phyloP scores from a whole-genome alignment of 2,113 vertebrate genomes.

The Mustela nigripes region DNA sequence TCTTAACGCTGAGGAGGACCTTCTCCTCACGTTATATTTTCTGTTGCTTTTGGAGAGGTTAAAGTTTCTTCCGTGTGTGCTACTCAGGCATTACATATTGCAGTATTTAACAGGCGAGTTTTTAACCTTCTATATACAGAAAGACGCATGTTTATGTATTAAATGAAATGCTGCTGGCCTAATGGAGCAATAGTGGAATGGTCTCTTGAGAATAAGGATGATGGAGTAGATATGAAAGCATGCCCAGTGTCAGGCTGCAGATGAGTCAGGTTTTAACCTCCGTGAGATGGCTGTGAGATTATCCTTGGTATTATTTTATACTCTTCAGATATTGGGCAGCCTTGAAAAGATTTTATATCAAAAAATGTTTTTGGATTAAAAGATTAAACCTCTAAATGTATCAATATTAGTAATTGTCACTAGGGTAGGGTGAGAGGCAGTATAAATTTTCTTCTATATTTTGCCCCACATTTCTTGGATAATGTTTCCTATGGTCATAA shows the following conservation, averaged over 20 bases:
- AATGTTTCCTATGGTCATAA: neutral
- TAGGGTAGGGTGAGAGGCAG: neutral
- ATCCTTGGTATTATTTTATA: slow-evolving; percentile 7
- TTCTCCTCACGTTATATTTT: slow-evolving; percentile 50
- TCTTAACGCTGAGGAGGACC: slow-evolving; percentile 29
- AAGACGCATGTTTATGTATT: slow-evolving; percentile 43
- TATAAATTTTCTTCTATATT: slow-evolving; percentile 11
- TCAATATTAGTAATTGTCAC: slow-evolving; percentile 35
- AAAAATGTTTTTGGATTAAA: neutral
- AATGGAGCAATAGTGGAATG: slow-evolving; percentile 62
- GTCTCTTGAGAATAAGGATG: slow-evolving; percentile 54
- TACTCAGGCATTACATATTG: slow-evolving; percentile 39
- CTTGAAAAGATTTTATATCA: slow-evolving; percentile 20
- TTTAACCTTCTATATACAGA: slow-evolving; percentile 60
- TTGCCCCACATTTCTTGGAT: neutral
- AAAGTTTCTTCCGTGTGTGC: neutral
- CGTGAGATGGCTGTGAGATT: neutral
- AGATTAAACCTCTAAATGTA: neutral
- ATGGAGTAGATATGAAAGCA: slow-evolving; percentile 30
- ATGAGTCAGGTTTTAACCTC: slow-evolving; percentile 30
- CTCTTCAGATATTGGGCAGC: neutral
- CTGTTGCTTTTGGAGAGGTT: slow-evolving; percentile 50
- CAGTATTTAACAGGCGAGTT: slow-evolving; percentile 53
- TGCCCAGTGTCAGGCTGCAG: slow-evolving; percentile 1
- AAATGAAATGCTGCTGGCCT: slow-evolving; percentile 27